A percentile compares a stretch with the other conserved stretches of the same genome.
Evolutionary conservation across 1,140 invertebrate genomes (phyloP).

Genomic region (Pseudomyrmex flavicornis): DNA sequence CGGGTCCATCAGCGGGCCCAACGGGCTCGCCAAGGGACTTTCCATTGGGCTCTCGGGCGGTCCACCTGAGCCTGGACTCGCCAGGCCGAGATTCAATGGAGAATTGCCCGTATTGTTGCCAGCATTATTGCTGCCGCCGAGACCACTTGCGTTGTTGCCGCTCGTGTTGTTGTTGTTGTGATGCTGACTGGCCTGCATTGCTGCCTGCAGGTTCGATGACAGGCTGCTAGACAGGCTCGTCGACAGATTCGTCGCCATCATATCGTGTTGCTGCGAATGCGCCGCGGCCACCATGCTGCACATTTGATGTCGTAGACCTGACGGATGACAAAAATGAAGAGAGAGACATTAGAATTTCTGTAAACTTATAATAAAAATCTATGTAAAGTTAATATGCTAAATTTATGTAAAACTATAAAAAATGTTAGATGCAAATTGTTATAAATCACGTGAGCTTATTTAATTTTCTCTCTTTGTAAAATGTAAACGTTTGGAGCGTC

Average conservation of each 20-base stretch:
- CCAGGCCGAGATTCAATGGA: constrained; percentile 85
- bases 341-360: constrained; percentile 3
- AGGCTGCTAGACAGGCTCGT: constrained; percentile 80
- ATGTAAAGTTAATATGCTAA: no score
- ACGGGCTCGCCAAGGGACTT: constrained; percentile 85
- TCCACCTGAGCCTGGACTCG: constrained; percentile 84
- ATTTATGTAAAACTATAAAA: no score
- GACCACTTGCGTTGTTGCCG: constrained; percentile 79
- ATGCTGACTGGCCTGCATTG: constrained; percentile 84
- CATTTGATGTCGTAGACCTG: constrained; percentile 90
- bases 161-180: constrained; percentile 81
- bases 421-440: no score
- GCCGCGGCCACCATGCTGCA: constrained; percentile 89
- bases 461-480: no score
- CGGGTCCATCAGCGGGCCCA: constrained; percentile 83
- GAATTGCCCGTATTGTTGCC: constrained; percentile 85
- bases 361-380: background rate
- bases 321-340: background rate
- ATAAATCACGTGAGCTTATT: no score
- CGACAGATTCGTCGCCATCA: constrained; percentile 83
- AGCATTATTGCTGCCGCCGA: constrained; percentile 71
- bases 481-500: no score
- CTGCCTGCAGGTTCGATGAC: constrained; percentile 83
- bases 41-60: constrained; percentile 84
- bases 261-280: constrained; percentile 87